Percentiles rank a stretch among this genome's conserved stretches.
phyloP scores from a whole-genome alignment of 2,113 vertebrate species.

The Lamprologus speciosus region DNA sequence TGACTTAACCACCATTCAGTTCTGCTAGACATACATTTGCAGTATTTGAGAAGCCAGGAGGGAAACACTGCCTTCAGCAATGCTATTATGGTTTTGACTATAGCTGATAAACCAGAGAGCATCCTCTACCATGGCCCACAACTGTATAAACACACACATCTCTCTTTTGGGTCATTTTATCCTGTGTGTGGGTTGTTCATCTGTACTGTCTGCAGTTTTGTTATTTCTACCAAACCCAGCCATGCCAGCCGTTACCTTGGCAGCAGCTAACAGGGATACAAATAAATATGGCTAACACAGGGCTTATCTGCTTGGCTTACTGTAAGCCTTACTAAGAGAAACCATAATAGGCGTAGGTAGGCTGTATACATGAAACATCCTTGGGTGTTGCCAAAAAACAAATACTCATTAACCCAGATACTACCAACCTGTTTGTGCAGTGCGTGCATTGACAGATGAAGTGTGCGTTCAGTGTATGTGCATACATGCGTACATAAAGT shows the following conservation, averaged over 20 bases:
- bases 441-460: conserved; percentile 26
- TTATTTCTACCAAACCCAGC: conserved; percentile 21
- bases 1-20: conserved; percentile 8
- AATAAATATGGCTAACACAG: conserved; percentile 45
- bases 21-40: background rate
- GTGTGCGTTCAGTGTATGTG: conserved; percentile 1
- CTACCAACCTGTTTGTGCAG: conserved; percentile 30
- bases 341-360: conserved; percentile 42
- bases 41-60: background rate
- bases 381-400: conserved; percentile 64
- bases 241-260: conserved; percentile 31
- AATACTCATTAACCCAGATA: conserved; percentile 61
- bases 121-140: background rate
- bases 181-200: background rate
- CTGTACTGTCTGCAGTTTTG: conserved; percentile 11
- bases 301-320: conserved; percentile 40
- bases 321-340: conserved; percentile 21
- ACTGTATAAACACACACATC: background rate
- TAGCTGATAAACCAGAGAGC: background rate
- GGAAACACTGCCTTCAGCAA: background rate
- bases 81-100: background rate
- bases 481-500: background rate
- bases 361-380: conserved; percentile 34
- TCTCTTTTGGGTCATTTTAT: background rate
- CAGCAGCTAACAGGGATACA: conserved; percentile 40